These are phyloP conservation scores for Drosophila silvestris DNA, from an alignment of 2,888 invertebrate species.

Conservation along the genomic window DNA sequence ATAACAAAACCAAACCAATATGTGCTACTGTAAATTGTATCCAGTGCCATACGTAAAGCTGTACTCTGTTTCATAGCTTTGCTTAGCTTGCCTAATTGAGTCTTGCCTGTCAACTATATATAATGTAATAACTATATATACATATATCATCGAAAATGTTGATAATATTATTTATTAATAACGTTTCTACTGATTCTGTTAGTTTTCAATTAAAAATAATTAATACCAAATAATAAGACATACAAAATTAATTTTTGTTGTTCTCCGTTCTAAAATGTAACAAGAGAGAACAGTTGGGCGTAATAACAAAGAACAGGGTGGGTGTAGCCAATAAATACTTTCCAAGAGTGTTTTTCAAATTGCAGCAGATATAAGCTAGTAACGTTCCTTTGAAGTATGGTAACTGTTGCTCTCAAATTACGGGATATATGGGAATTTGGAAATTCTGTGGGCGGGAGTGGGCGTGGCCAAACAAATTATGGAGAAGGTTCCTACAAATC, in stretches of 20 bases:
- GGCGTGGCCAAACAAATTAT: too few species aligned
- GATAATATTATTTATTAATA: not conserved
- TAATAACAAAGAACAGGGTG: too few species aligned
- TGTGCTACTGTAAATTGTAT: not conserved
- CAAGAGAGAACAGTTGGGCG: too few species aligned
- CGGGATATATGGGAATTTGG: too few species aligned
- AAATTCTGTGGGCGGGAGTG: too few species aligned
- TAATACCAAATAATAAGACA: not conserved
- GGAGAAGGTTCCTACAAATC: too few species aligned
- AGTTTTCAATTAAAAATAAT: not conserved
- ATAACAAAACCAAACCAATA: not conserved
- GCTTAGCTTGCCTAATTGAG: not conserved
- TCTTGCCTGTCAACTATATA: not conserved
- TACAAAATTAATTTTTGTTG: too few species aligned
- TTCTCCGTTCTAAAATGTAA: not conserved
- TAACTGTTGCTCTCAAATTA: too few species aligned
- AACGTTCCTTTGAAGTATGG: too few species aligned
- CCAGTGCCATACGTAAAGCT: not conserved
- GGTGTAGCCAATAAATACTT: too few species aligned
- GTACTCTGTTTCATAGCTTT: not conserved
- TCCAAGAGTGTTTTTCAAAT: too few species aligned
- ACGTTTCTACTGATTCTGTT: not conserved
- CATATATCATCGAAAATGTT: not conserved
- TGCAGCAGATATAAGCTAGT: too few species aligned
- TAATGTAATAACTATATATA: not conserved